Conservation (phyloP, 2,797 vertebrate genomes). For the Malurus splendens region DNA sequence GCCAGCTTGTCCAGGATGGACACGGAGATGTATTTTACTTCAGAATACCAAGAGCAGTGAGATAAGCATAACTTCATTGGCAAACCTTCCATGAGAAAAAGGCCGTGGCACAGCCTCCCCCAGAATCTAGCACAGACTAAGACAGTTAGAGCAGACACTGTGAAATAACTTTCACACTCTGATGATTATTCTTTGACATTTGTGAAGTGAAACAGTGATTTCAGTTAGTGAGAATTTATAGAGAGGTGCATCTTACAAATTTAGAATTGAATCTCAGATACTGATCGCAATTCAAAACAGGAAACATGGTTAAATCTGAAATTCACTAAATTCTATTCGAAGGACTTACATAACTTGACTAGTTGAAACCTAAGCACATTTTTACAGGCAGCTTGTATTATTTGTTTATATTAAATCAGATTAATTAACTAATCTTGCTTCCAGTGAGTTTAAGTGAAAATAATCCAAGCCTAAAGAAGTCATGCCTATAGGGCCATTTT, state of each 20-base stretch:
- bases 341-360: conserved; percentile 32
- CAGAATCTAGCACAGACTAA: conserved; percentile 22
- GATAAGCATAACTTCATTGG: background rate
- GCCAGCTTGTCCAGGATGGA: background rate
- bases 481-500: background rate
- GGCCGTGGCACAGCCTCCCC: background rate
- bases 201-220: conserved; percentile 52
- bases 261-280: conserved; percentile 31
- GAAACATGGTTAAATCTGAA: conserved; percentile 28
- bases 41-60: background rate
- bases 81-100: background rate
- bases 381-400: background rate
- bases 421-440: background rate
- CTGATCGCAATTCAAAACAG: conserved; percentile 22
- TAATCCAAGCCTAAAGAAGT: conserved; percentile 1
- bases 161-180: conserved; percentile 50
- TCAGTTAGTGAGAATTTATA: conserved; percentile 51
- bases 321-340: background rate
- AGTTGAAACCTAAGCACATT: background rate
- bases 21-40: background rate
- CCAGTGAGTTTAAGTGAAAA: background rate
- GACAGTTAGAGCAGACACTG: conserved; percentile 16
- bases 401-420: background rate
- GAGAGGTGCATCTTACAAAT: conserved; percentile 7
- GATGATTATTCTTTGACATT: conserved; percentile 46